Base-by-base conservation (phyloP, 92 coral and sea anemone genomes). In the Diadumene lineata region DNA sequence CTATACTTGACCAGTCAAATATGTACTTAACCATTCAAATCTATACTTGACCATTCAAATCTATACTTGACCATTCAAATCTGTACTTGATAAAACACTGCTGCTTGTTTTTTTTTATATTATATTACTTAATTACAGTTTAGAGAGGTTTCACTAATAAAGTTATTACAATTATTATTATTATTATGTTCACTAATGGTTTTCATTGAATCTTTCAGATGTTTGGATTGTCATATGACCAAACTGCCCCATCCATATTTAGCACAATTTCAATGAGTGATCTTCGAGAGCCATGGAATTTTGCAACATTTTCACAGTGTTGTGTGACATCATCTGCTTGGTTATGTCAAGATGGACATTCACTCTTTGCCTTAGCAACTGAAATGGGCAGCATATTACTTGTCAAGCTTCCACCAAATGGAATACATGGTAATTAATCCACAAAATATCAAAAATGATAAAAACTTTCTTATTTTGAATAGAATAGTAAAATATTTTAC, bases 281-380 rank as follows among this genome's bases (percentile, higher is more conserved):
- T 21, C 66, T 89, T 50, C 79, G 82, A 56, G 85, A 84, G 18
- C 92, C 92, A 50, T 94, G 86, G 85, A 94, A 94, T 75, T 86
- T 89, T 79, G 97, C 91, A 1, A 84, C 91, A 60, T 94, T 92
- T 46, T 64, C 81, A 33, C 87, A 81, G n/a, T 72, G 82, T 10
- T 88, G 97, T 57, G 65, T 74, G 38, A 77, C 81, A 0, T 91
- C 90, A 67, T 74, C 96, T 24, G 93, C 86, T 22, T 94, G 98
- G 98, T 88, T 94, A 8, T 94, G 97, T 48, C 97, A 94, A 60
- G 98, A 94, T 84, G 98, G 98, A 1, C 87, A 94, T 21, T 81
- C 96, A 43, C 76, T 94, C 46, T 94, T 94, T 83, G 93, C 92
- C 21, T 67, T 94, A 63, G 88, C 92, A 0, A 86, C 97, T 18